A percentile compares a stretch with the other conserved stretches of the same genome.
Evolutionary conservation across 2,113 vertebrate species (phyloP).

Genomic region (Phalacrocorax carbo): DNA sequence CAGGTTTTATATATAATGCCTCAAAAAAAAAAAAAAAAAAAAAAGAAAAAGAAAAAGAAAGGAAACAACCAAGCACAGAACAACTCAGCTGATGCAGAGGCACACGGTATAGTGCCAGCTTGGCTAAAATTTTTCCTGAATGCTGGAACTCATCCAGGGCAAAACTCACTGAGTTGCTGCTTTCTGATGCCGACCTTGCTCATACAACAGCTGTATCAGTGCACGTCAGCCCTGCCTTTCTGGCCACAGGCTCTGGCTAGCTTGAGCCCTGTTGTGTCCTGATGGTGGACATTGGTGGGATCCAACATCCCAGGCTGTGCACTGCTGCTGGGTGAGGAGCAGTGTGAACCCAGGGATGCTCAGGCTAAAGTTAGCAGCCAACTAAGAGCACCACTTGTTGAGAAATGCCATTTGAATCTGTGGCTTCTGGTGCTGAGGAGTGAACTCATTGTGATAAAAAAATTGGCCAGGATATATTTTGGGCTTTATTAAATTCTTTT

Average conservation of each 20-base stretch:
- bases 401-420: background rate
- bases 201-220: fast-evolving
- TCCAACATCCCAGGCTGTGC: fast-evolving
- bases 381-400: background rate
- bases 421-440: background rate
- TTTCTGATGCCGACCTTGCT: background rate
- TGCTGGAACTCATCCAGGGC: background rate
- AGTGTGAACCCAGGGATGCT: background rate
- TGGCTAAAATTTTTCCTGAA: background rate
- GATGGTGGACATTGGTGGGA: background rate
- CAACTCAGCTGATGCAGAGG: background rate
- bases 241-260: background rate
- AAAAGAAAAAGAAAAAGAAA: background rate
- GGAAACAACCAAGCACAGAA: background rate
- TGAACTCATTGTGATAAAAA: background rate
- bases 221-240: background rate
- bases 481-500: conserved; percentile 15
- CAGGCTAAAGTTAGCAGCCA: background rate
- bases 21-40: background rate
- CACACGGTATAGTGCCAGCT: background rate
- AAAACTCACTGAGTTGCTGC: background rate
- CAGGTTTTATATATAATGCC: background rate
- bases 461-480: background rate
- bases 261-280: background rate
- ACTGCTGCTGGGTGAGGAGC: background rate